Evolutionary conservation across 2,113 vertebrate genomes (phyloP), one percentile per base, ranked within the genome.

Genomic region (human (Homo sapiens)): DNA sequence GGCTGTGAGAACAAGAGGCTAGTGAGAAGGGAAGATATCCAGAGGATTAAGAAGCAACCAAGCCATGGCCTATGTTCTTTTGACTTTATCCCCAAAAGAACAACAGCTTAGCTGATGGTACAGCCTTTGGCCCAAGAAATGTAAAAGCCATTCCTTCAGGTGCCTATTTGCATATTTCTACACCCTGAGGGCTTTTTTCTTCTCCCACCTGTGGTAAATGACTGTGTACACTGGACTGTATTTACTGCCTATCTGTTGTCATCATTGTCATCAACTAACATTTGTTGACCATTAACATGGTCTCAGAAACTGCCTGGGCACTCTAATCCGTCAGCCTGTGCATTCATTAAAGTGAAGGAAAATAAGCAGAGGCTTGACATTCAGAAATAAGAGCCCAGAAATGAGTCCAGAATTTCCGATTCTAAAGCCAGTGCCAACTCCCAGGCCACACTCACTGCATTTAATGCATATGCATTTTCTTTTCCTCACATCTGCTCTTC

Each of bases 311-410:
- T 94, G 72, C 72, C 23, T 90, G 55, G 40, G n/a, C 32, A 48
- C 84, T 90, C 48, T 86, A 64, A 64, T 82, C 82, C 66, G 91
- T 95, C 79, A 96, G 83, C 43, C 30, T 88, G 45, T 73, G 57
- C 48, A 22, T 96, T 97, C 75, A 76, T 84, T 87, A 92, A 96
- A 83, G 35, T 59, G 73, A 95, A 79, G 52, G 81, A 92, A 96
- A 94, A 78, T 85, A 95, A 94, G 80, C 87, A 90, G 59, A 87
- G 64, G 18, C 61, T 94, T 97, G 90, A 76, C 57, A 17, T 84
- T 75, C 78, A 84, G 55, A 96, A 72, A 52, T 87, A 88, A 96
- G 87, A 93, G 50, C 38, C 80, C 84, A 80, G 59, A 93, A 97
- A 80, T 92, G 61, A 93, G 52, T 92, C 79, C 55, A 80, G 82